Evolutionary conservation across 2,113 vertebrate genomes (phyloP), one percentile per base, ranked within the genome.

Genomic region (Campylomormyrus numenius): DNA sequence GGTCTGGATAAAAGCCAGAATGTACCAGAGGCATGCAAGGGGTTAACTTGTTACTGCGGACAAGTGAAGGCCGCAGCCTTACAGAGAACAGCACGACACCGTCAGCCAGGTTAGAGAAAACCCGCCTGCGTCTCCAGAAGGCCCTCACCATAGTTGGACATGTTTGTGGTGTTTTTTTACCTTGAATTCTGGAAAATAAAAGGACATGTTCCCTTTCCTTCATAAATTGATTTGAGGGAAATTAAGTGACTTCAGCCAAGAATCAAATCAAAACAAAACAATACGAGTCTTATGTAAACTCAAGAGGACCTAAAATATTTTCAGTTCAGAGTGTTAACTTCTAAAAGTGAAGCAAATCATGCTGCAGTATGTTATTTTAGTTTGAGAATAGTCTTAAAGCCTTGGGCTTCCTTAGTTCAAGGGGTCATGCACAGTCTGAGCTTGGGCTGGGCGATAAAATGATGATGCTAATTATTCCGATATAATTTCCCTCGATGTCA

Each of bases 101-200:
- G 0, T 7, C 31, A 13, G 31, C 31, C 70, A 39, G 70, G 70
- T 13, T 13, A 13, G 62, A 70, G 62, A 13, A 70, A 11, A 70
- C n/a, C n/a, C n/a, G 62, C 62, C 62, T 70, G 62, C 0, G 9
- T 70, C n/a, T 70, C 3, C n/a, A 70, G 10, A 46, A 39, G 88
- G 70, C 49, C 13, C 39, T 89, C 11, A 83, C 88, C 70, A 52
- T 89, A 80, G 46, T 89, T 53, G 49, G 88, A 19, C 88, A 89
- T 89, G 88, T 77, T 46, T 80, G 2, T 31, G 39, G 62, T 39
- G 7, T 89, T 6, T 83, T 35, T 53, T 53, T 52, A 53, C 46
- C 31, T 53, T 53, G 31, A 48, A 39, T 83, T 89, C 48, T 52
- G 70, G 49, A 89, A 83, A 89, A 50, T 80, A 89, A 89, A 50